Evolutionary conservation across 2,888 invertebrate genomes (phyloP), one percentile per base, ranked within the genome.

Genomic region (Acleris sparsana): DNA sequence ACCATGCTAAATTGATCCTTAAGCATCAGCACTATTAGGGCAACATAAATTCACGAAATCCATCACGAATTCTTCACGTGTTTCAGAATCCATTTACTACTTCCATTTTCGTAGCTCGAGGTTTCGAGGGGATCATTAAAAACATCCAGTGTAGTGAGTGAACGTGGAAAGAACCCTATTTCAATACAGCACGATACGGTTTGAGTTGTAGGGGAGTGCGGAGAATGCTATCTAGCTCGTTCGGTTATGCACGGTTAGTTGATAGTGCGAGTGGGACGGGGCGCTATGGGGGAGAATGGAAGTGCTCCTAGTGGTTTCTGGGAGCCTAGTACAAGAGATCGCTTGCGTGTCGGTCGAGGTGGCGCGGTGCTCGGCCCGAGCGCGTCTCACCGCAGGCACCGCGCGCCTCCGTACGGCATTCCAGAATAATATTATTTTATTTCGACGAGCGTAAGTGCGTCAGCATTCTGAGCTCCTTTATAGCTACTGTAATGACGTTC

Each of bases 341-440:
- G 89, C 82, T 89, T 84, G 88, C 92, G 89, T 91, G 85, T 91
- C 89, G 89, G 88, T 80, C 88, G 90, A 87, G 88, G 90, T 87
- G 89, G 89, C 89, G 90, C 89, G 89, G 91, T 82, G 87, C 80
- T 82, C 83, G 76, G 73, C 72, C 70, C 70, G 69, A 68, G 71
- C 71, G 69, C 65, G 63, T 56, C 66, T 66, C 66, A 62, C 62
- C 63, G 63, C 62, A 55, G 62, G 33, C 63, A 43, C 69, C 71
- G 63, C 70, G 67, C 73, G 73, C 53, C 49, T 29, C 49, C 43
- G 43, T 55, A n/a, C 60, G 44, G 52, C 66, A 66, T 66, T 62
- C 66, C 57, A 22, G 62, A 66, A 66, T 65, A 65, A n/a, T n/a
- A 60, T 64, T 64, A 52, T n/a, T 65, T 64, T 64, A 52, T 57